Base-by-base conservation (phyloP, 2,113 vertebrate species). In the Ammodytes dubius region DNA sequence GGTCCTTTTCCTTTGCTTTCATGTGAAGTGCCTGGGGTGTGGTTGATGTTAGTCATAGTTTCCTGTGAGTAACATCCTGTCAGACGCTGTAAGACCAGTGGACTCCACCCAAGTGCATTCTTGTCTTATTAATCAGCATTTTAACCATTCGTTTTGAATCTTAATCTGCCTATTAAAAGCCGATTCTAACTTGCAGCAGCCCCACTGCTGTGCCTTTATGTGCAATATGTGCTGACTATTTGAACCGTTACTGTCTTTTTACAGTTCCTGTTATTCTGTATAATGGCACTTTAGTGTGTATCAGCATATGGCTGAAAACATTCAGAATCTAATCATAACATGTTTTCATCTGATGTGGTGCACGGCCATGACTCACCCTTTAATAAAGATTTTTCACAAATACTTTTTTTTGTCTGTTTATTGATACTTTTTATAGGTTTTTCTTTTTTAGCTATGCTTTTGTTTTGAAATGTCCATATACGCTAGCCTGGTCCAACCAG, bases 321-420 rank as follows among this genome's bases (percentile, higher is more conserved):
- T 70, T 63, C 63, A 3, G 45, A 35, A 47, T 72, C 53, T 42
- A 69, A 75, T 70, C 19, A 17, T 59, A 46, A 49, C 45, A 19
- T 68, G 10, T 47, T 73, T 63, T 65, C 4, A 49, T 70, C 15
- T 74, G 27, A 72, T 54, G 19, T 59, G 17, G 17, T 43, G 17
- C 19, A 7, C 49, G 72, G 56, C 39, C 19, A 27, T 15, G 35
- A 50, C 43, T 53, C 42, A 40, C 6, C 2, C 8, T 52, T 71
- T 80, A 78, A 87, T 58, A 82, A 86, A 75, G 56, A 4, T 68
- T 82, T 83, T 86, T 56, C 56, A 57, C 49, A 71, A 47, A 67
- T 0, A 49, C 6, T 46, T 10, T 6, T 40, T 46, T 42, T 47
- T n/a, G 42, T 43, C 47, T 63, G 10, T 59, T 70, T 58, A 67